A percentile compares a stretch with the other conserved stretches of the same genome.
Evolutionary conservation across 2,888 invertebrate genomes (phyloP).

Genomic region (Periphyllus acericola): DNA sequence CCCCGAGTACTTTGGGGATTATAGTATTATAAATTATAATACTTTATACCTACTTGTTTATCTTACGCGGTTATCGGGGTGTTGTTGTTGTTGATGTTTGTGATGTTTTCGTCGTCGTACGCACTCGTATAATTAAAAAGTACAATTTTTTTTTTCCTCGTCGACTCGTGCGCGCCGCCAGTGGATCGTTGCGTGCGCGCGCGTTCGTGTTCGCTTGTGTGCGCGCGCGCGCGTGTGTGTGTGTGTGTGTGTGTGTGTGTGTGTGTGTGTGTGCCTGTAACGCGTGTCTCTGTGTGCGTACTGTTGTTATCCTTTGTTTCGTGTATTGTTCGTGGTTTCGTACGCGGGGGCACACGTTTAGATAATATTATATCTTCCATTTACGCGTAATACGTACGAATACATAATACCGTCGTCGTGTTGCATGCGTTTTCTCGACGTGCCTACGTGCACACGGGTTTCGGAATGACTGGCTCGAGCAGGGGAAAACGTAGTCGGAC

Average conservation of each 20-base stretch:
- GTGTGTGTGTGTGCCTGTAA: background rate
- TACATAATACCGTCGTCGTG: no score
- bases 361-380: background rate
- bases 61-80: no score
- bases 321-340: background rate
- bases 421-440: background rate
- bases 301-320: background rate
- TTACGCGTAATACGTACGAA: background rate
- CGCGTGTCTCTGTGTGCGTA: background rate
- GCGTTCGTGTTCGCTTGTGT: background rate
- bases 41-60: no score
- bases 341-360: background rate
- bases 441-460: background rate
- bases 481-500: constrained; percentile 9
- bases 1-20: background rate
- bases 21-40: no score
- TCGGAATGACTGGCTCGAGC: constrained; percentile 27
- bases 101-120: background rate
- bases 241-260: background rate
- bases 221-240: background rate
- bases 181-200: background rate
- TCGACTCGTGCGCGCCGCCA: background rate
- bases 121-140: background rate
- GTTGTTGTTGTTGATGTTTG: no score
- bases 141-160: no score